A percentile compares a stretch with the other conserved stretches of the same genome.
These are phyloP conservation scores for Periophthalmodon schlosseri DNA, from an alignment of 2,113 vertebrate species.

Conservation along the genomic window DNA sequence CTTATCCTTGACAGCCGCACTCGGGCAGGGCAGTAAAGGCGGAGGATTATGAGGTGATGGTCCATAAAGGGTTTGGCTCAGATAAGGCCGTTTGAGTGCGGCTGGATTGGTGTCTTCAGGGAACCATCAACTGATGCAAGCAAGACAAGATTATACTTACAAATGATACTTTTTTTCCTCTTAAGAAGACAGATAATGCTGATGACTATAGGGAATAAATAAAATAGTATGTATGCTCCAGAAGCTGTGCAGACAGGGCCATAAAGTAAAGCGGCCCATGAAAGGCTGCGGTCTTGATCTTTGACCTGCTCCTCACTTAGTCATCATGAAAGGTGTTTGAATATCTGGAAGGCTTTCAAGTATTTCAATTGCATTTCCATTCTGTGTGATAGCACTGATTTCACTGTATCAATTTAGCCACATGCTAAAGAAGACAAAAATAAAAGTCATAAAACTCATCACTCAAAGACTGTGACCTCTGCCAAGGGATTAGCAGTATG, in stretches of 20 bases:
- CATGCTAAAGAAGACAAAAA: neutral
- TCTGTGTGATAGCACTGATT: slow-evolving; percentile 7
- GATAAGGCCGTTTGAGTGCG: slow-evolving; percentile 63
- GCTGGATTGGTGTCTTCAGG: slow-evolving; percentile 33
- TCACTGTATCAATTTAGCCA: neutral
- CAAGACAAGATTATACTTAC: neutral
- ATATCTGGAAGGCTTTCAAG: slow-evolving; percentile 38
- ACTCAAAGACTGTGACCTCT: no score
- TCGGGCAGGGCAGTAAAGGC: slow-evolving; percentile 76
- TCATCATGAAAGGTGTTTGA: slow-evolving; percentile 58
- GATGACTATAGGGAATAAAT: neutral
- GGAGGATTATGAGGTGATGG: slow-evolving; percentile 73
- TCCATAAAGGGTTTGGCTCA: slow-evolving; percentile 77
- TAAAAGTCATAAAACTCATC: neutral
- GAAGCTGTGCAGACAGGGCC: slow-evolving; percentile 33
- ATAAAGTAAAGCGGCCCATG: slow-evolving; percentile 65
- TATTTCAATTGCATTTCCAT: slow-evolving; percentile 17
- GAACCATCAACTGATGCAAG: slow-evolving; percentile 26
- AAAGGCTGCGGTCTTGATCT: slow-evolving; percentile 66
- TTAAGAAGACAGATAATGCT: neutral
- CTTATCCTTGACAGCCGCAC: slow-evolving; percentile 85
- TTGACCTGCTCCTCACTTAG: slow-evolving; percentile 64
- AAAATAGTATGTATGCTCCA: slow-evolving; percentile 19
- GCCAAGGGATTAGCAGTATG: no score
- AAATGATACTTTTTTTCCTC: neutral